Base-by-base conservation (phyloP, 2,113 vertebrate species). In the Cynopterus brachyotis region DNA sequence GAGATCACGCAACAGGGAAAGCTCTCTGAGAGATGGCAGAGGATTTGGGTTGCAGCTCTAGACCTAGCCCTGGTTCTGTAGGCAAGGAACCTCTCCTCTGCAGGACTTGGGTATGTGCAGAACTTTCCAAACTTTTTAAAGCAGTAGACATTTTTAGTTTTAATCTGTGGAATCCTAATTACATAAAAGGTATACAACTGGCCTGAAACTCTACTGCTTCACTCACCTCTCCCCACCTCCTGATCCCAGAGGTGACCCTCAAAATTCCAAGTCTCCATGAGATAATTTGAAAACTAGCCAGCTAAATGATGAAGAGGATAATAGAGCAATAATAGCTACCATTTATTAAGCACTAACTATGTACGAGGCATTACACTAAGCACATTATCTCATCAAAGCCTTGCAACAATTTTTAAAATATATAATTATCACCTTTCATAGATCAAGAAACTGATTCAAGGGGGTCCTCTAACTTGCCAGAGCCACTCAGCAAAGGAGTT, bases 111-210 rank as follows among this genome's bases (percentile, higher is more conserved):
- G 78, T 13, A 67, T 50, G 20, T 28, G 26, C n/a, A 55, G 82
- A 89, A 73, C 40, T 78, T 82, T 50, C 70, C 59, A 83, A 67
- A 81, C 42, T 62, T 59, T 85, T 92, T 35, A 92, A 96, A 85
- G 35, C 13, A 47, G 30, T 35, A 66, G 40, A 57, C 35, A 47
- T 30, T 70, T 94, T 95, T 35, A 86, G 20, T 73, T 42, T 82
- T 76, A 72, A 96, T 66, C n/a, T 87, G 24, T 75, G n/a, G 72
- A 86, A 90, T 73, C 64, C 35, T 50, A 73, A 9, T 57, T 35
- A 60, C 4, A 72, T 50, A 55, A 60, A 72, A 87, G 19, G 32
- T 82, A 12, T 2, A 83, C 69, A 66, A 87, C 12, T 45, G 26
- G 28, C 85, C 79, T 57, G 12, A 24, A 86, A 79, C 11, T 47